These are phyloP conservation scores for Nixonia krombeini DNA, from an alignment of 1,140 invertebrate genomes.

Conservation along the genomic window DNA sequence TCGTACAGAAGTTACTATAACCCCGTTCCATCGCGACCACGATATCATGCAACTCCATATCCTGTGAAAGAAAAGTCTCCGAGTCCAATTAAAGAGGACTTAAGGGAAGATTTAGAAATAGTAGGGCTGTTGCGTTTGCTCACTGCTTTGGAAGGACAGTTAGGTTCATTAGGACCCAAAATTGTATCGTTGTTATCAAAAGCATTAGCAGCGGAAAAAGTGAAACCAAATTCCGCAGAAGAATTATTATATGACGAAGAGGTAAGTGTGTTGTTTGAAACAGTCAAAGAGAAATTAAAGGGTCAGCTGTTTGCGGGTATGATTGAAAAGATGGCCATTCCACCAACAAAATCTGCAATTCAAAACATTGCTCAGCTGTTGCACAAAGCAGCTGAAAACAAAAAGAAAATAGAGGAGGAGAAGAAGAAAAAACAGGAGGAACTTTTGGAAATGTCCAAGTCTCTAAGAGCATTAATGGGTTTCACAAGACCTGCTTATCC, in stretches of 20 bases:
- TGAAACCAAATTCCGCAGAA: slow-evolving; percentile 80
- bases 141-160: slow-evolving; percentile 83
- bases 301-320: slow-evolving; percentile 84
- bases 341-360: slow-evolving; percentile 75
- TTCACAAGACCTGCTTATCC: slow-evolving; percentile 52
- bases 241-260: slow-evolving; percentile 79
- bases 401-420: slow-evolving; percentile 71
- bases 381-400: slow-evolving; percentile 75
- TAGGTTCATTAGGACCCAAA: slow-evolving; percentile 85
- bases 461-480: slow-evolving; percentile 50
- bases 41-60: slow-evolving; percentile 62
- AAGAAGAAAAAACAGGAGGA: slow-evolving; percentile 58
- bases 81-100: slow-evolving; percentile 55
- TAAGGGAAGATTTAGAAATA: slow-evolving; percentile 66
- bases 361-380: slow-evolving; percentile 79
- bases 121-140: slow-evolving; percentile 81
- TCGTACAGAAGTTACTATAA: slow-evolving; percentile 52
- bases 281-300: slow-evolving; percentile 87
- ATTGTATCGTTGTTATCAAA: slow-evolving; percentile 81
- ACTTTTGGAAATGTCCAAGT: slow-evolving; percentile 51
- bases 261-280: slow-evolving; percentile 83
- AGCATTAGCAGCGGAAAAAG: slow-evolving; percentile 83
- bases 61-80: slow-evolving; percentile 60
- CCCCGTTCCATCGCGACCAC: slow-evolving; percentile 45
- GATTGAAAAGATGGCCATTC: slow-evolving; percentile 76